Percentiles rank a stretch among this genome's conserved stretches.
Evolutionary conservation across 2,888 invertebrate species (phyloP).

Genomic region (Gasteruption jaculator): DNA sequence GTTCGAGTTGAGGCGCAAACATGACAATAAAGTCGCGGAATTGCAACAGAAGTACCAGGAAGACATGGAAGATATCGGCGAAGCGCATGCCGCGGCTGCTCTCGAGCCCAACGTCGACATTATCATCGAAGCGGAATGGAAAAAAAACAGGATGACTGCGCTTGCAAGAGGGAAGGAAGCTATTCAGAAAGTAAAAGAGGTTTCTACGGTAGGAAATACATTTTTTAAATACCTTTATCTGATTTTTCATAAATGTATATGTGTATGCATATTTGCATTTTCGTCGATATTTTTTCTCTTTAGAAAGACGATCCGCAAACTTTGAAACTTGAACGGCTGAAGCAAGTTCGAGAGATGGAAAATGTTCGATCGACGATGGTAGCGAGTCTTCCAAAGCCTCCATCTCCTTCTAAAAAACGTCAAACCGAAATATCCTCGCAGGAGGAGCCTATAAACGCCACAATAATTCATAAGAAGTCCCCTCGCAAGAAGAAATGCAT

Average conservation of each 20-base stretch:
- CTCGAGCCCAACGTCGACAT: conserved; percentile 45
- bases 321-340: conserved; percentile 34
- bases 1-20: conserved; percentile 55
- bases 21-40: conserved; percentile 53
- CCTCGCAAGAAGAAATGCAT: conserved; percentile 22
- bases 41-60: conserved; percentile 55
- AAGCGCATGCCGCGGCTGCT: conserved; percentile 53
- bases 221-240: conserved; percentile 17
- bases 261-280: conserved; percentile 5
- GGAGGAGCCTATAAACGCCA: conserved; percentile 14
- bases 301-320: conserved; percentile 29
- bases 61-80: conserved; percentile 54
- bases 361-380: conserved; percentile 51
- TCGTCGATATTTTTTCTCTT: conserved; percentile 6
- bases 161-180: conserved; percentile 50
- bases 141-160: conserved; percentile 40
- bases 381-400: conserved; percentile 34
- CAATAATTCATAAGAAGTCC: conserved; percentile 2
- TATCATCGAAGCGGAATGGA: conserved; percentile 31
- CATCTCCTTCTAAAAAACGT: conserved; percentile 6
- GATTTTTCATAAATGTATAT: conserved; percentile 2
- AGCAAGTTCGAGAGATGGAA: conserved; percentile 51
- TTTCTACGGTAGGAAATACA: conserved; percentile 38
- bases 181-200: conserved; percentile 37
- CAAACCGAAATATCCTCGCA: conserved; percentile 10